Evolutionary conservation across 2,797 vertebrate species (phyloP).

Genomic region (Esox lucius): DNA sequence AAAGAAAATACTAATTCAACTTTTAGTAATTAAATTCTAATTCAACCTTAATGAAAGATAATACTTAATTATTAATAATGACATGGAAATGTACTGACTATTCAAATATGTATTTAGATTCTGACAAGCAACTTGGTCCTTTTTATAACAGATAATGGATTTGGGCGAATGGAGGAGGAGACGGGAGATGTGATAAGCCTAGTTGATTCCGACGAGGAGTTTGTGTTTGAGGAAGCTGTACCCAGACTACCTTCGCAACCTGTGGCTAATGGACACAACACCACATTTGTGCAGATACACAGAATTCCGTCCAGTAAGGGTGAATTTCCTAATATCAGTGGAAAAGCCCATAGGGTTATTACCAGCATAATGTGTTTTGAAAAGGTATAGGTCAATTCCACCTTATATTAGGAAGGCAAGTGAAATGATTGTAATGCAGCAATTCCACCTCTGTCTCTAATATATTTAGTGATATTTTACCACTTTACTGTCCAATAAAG

Average conservation of each 20-base stretch:
- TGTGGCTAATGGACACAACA: conserved; percentile 54
- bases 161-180: conserved; percentile 59
- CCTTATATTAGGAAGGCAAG: neutral
- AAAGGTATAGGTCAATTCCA: neutral
- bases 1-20: neutral
- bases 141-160: conserved; percentile 60
- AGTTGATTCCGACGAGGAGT: conserved; percentile 89
- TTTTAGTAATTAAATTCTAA: too few species aligned
- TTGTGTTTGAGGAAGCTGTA: conserved; percentile 64
- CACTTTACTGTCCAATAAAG: neutral
- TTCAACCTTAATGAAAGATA: neutral
- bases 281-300: conserved; percentile 75
- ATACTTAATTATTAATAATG: neutral
- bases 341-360: neutral
- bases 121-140: neutral
- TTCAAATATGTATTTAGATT: neutral
- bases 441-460: neutral
- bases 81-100: neutral
- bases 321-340: too few species aligned
- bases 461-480: neutral
- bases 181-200: conserved; percentile 80
- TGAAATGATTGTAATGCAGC: neutral
- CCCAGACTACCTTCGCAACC: conserved; percentile 68
- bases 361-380: neutral
- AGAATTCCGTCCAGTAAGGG: conserved; percentile 67